Conservation (phyloP, 2,113 vertebrate species). For the Pogonocichla stellata region DNA sequence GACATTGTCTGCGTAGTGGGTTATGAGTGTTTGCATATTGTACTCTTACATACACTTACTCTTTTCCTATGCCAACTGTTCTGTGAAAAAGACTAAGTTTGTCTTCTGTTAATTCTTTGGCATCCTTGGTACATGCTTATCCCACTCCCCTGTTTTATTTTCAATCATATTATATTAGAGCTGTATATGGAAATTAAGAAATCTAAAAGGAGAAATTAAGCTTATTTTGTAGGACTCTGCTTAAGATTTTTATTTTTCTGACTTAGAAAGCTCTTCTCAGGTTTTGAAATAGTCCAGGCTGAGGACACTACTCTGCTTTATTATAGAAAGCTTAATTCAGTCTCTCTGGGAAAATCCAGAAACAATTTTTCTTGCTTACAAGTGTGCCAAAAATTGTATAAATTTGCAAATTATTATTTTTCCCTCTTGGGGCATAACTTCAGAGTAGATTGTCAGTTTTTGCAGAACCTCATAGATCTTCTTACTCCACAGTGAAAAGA, state of each 20-base stretch:
- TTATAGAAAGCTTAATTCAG: not conserved
- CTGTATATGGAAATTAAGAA: not conserved
- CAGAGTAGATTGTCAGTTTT: not conserved
- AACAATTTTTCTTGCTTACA: not conserved
- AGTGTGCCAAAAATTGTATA: not conserved
- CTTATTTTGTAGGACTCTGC: not conserved
- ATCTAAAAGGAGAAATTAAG: not conserved
- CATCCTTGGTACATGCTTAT: not conserved
- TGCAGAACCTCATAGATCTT: not conserved
- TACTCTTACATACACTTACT: not conserved
- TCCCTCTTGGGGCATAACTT: not conserved
- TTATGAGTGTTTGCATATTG: not conserved
- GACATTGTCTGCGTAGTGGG: not conserved
- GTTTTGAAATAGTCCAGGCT: not conserved
- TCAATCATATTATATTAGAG: not conserved
- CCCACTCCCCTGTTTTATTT: not conserved
- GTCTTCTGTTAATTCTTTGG: not conserved
- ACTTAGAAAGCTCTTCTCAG: not conserved
- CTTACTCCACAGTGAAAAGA: not conserved
- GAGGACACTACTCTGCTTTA: not conserved
- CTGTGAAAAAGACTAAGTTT: not conserved
- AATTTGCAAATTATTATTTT: not conserved
- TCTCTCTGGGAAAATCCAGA: conserved; percentile 2
- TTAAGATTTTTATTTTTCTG: not conserved
- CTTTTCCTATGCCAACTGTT: not conserved